Base-by-base conservation (phyloP, 1,140 invertebrate species). In the Contarinia nasturtii region DNA sequence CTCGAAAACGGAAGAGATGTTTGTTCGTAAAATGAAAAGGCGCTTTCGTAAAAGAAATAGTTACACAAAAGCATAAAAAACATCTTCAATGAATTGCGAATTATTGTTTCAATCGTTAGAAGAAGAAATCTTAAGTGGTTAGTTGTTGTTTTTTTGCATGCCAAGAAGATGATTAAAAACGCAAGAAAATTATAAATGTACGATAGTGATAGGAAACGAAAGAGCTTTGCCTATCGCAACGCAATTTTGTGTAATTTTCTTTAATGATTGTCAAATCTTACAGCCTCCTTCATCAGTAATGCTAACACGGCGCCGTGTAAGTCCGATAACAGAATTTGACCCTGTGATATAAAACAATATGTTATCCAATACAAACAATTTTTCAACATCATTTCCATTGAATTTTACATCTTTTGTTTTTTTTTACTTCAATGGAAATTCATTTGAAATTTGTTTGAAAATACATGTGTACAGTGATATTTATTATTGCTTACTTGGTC, bases 271-370 rank as follows among this genome's bases (percentile, higher is more conserved):
- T 4, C 12, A 18, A 12, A 3, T 18, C 71, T 73, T 72, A 73
- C 71, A 66, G 65, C 70, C 70, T 50, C 70, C 71, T 50, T 72
- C 69, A 54, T 73, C 71, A 21, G 69, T 69, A 48, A 73, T 65
- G 60, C 70, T 73, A 50, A 72, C 57, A 58, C 68, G 60, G 42
- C 69, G 66, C 53, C 71, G 65, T 51, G 65, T 59, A 58, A 70
- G n/a, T 64, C 67, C 67, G 67, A 51, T n/a, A 47, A 40, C 17
- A 5, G 37, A 40, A 18, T 18, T 18, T 15, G 37, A 40, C 17
- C 37, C 37, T 40, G 17, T n/a, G 17, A 18, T 40, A 40, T 7
- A 38, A 5, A 4, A 38, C 17, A 38, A 14, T 38, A 17, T 12
- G 36, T 38, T 17, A 38, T 38, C 2, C 14, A 38, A 38, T 38